Percentiles rank a stretch among this genome's conserved stretches.
Evolutionary conservation across 2,797 vertebrate genomes (phyloP).

Genomic region (Morus bassanus): DNA sequence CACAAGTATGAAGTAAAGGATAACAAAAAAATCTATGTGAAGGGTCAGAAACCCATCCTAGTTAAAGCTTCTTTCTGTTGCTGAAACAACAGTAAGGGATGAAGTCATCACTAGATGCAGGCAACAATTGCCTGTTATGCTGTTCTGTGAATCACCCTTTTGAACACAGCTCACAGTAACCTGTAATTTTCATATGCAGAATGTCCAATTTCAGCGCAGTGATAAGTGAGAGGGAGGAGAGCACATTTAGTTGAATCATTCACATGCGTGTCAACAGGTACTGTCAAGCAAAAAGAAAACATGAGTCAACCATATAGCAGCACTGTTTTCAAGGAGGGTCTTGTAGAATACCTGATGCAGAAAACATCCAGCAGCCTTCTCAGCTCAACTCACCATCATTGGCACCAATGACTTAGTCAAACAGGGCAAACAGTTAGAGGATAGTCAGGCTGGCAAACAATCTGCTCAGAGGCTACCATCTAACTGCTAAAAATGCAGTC

Average conservation of each 20-base stretch:
- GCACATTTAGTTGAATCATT: constrained; percentile 1
- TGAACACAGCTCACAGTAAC: not conserved
- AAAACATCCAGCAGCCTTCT: not conserved
- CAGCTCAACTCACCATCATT: not conserved
- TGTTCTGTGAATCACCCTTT: constrained; percentile 41
- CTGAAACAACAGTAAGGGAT: constrained; percentile 30
- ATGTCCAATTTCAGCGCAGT: not conserved
- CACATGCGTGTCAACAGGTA: not conserved
- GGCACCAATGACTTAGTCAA: not conserved
- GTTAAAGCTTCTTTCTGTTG: constrained; percentile 3
- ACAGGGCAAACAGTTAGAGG: not conserved
- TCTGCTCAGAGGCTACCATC: not conserved
- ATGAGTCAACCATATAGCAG: not conserved
- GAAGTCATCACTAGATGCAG: constrained; percentile 41
- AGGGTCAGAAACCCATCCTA: not conserved
- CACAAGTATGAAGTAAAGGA: not conserved
- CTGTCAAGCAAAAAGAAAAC: not conserved
- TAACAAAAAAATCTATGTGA: not conserved
- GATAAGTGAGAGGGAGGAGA: constrained; percentile 20
- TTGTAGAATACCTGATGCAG: not conserved
- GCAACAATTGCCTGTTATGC: constrained; percentile 20
- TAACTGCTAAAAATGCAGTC: not conserved
- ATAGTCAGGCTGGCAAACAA: not conserved
- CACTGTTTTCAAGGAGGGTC: not conserved
- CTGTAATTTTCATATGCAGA: constrained; percentile 29